Evolutionary conservation across 2,113 vertebrate species (phyloP).

Genomic region (Mus musculus): DNA sequence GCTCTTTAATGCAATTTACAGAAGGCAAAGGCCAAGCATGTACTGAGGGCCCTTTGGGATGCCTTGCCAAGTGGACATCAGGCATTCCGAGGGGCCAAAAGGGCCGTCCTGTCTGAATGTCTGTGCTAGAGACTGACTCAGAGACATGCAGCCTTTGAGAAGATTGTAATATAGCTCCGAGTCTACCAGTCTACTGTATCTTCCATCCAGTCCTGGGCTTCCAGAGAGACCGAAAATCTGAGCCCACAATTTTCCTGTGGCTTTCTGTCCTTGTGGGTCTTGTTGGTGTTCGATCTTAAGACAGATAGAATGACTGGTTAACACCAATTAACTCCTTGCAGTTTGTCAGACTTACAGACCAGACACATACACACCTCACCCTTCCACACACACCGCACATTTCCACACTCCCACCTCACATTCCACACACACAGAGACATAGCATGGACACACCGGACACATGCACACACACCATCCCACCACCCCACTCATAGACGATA

Average conservation of each 20-base stretch:
- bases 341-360: neutral
- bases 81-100: neutral
- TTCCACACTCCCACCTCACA: neutral
- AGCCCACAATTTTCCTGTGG: neutral
- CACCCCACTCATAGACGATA: neutral
- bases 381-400: neutral
- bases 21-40: neutral
- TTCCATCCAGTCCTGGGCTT: neutral
- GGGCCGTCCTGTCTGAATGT: accelerated
- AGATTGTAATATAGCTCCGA: neutral
- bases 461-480: neutral
- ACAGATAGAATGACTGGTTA: neutral
- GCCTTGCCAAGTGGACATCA: neutral
- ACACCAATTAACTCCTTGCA: accelerated
- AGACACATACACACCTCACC: neutral
- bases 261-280: neutral
- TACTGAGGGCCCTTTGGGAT: neutral
- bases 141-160: neutral
- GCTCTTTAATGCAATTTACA: neutral
- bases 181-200: accelerated
- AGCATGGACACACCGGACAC: neutral
- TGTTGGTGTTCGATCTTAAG: neutral
- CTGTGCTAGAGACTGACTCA: neutral
- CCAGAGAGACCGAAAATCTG: neutral
- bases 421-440: neutral